Evolutionary conservation across 1,140 invertebrate genomes (phyloP).

Genomic region (Cydia splendana): DNA sequence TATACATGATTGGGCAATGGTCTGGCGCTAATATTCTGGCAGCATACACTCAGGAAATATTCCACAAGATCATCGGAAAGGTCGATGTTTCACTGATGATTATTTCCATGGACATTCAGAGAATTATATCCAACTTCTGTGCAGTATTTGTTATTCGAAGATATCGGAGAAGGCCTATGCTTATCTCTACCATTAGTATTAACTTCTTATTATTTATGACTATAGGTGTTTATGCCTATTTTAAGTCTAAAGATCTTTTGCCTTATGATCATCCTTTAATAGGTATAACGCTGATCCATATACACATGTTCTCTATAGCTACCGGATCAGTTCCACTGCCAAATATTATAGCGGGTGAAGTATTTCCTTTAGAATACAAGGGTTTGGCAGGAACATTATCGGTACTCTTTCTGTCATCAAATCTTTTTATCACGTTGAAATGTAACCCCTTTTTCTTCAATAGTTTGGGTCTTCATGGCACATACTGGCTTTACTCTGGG

Average conservation of each 20-base stretch:
- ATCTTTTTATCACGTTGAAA: slow-evolving; percentile 29
- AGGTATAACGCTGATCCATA: slow-evolving; percentile 37
- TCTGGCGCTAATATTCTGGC: slow-evolving; percentile 40
- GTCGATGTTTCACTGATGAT: slow-evolving; percentile 2
- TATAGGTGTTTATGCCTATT: slow-evolving; percentile 33
- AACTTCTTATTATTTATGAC: slow-evolving; percentile 32
- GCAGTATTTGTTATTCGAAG: slow-evolving; percentile 36
- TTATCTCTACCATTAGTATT: slow-evolving; percentile 33
- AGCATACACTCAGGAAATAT: slow-evolving; percentile 38
- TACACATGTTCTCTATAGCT: slow-evolving; percentile 37
- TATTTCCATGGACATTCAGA: slow-evolving; percentile 1
- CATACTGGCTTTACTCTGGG: slow-evolving; percentile 35
- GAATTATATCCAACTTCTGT: neutral
- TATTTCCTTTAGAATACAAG: slow-evolving; percentile 41
- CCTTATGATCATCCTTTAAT: slow-evolving; percentile 35
- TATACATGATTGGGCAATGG: slow-evolving; percentile 41
- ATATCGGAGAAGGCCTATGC: slow-evolving; percentile 36
- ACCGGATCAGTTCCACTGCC: slow-evolving; percentile 23
- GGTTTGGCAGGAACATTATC: slow-evolving; percentile 35
- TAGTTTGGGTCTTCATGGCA: slow-evolving; percentile 34
- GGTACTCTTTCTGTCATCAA: slow-evolving; percentile 30
- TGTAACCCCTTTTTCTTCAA: slow-evolving; percentile 33
- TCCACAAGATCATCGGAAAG: neutral
- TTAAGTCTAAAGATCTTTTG: slow-evolving; percentile 28
- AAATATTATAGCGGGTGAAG: slow-evolving; percentile 39